Evolutionary conservation across 2,797 vertebrate species (phyloP).

Genomic region (Crenuchus spilurus): DNA sequence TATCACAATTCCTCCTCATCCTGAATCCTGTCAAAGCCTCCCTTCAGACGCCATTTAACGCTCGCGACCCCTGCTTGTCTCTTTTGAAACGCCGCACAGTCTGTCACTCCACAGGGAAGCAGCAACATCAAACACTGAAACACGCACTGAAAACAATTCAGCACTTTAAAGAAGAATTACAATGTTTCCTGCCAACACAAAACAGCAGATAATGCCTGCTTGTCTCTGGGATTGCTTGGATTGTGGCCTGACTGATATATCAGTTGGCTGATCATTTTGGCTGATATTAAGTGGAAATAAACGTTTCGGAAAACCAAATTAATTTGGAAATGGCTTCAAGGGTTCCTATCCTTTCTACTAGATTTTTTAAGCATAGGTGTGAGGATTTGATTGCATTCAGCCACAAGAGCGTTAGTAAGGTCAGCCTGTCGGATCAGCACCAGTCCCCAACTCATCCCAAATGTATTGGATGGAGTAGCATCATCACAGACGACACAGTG

Average conservation of each 20-base stretch:
- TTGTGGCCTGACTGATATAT: background rate
- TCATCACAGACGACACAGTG: no score
- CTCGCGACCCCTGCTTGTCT: background rate
- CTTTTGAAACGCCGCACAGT: constrained; percentile 24
- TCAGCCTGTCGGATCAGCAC: no score
- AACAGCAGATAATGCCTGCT: background rate
- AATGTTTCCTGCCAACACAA: background rate
- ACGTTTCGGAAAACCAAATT: no score
- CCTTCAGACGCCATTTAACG: constrained; percentile 12
- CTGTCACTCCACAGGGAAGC: constrained; percentile 3
- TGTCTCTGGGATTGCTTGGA: background rate
- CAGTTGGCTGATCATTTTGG: background rate
- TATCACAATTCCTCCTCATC: constrained; percentile 45
- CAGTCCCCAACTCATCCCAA: no score
- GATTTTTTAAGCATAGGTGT: no score
- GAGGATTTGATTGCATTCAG: no score
- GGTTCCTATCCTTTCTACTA: no score
- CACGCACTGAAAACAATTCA: background rate
- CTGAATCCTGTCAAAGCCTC: constrained; percentile 43
- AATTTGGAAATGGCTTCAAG: no score
- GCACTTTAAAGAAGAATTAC: background rate
- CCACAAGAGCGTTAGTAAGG: no score
- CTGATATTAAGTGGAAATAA: background rate
- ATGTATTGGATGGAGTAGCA: no score
- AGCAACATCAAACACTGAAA: background rate